A percentile compares a stretch with the other conserved stretches of the same genome.
These are phyloP conservation scores for Onychomys leucogaster DNA, from an alignment of 2,797 vertebrate genomes.

Conservation along the genomic window DNA sequence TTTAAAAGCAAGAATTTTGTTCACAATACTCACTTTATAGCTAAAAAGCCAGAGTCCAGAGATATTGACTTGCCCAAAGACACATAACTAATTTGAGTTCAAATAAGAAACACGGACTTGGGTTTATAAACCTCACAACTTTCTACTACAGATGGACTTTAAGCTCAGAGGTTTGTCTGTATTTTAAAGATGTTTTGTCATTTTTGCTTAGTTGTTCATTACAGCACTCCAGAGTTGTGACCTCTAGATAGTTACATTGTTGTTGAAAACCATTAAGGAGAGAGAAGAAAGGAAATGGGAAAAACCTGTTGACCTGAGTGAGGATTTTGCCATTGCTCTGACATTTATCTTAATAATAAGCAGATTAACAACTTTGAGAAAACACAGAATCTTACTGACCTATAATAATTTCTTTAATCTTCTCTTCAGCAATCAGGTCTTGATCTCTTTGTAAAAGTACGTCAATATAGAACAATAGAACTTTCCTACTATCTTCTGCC, in stretches of 20 bases:
- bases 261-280: background rate
- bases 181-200: conserved; percentile 26
- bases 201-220: conserved; percentile 49
- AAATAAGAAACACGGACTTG: conserved; percentile 51
- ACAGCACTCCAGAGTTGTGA: background rate
- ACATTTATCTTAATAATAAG: conserved; percentile 42
- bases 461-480: conserved; percentile 91
- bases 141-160: conserved; percentile 18
- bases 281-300: background rate
- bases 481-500: conserved; percentile 91
- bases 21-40: conserved; percentile 35
- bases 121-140: conserved; percentile 43
- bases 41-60: conserved; percentile 34
- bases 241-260: background rate
- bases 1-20: conserved; percentile 25
- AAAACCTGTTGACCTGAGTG: conserved; percentile 31
- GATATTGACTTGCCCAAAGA: conserved; percentile 25
- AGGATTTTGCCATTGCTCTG: conserved; percentile 37
- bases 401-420: conserved; percentile 93
- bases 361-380: conserved; percentile 60
- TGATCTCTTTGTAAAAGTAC: conserved; percentile 93
- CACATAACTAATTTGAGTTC: conserved; percentile 50
- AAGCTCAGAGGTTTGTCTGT: conserved; percentile 21
- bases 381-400: conserved; percentile 87
- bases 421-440: conserved; percentile 92